Conservation (phyloP, 2,888 invertebrate genomes). For the Camptogramma bilineatum region DNA sequence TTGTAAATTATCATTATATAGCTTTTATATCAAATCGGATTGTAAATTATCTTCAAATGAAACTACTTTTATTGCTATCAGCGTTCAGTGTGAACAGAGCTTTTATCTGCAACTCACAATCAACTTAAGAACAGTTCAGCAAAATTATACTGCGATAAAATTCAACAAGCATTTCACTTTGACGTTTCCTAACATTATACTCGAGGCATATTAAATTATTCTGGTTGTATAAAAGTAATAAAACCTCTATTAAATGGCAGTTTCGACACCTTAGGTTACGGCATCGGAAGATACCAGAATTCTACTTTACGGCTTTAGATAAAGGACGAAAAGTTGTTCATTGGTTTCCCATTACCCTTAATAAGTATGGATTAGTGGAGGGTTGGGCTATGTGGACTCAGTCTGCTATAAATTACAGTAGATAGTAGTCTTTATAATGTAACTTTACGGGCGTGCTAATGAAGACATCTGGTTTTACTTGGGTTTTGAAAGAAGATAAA, state of each 20-base stretch:
- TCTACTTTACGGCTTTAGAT: constrained; percentile 76
- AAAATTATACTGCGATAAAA: constrained; percentile 48
- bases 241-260: constrained; percentile 68
- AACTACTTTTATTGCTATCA: not conserved
- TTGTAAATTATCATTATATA: not conserved
- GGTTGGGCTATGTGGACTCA: constrained; percentile 63
- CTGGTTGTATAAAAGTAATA: constrained; percentile 65
- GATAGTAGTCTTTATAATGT: constrained; percentile 74
- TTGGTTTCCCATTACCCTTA: constrained; percentile 83
- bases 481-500: constrained; percentile 8
- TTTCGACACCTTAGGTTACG: constrained; percentile 73
- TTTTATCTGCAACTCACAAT: constrained; percentile 9
- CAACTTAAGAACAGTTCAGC: constrained; percentile 10
- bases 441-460: constrained; percentile 66
- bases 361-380: constrained; percentile 82
- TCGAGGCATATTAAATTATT: constrained; percentile 50
- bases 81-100: not conserved
- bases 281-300: constrained; percentile 56
- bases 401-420: constrained; percentile 72
- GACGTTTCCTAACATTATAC: constrained; percentile 18
- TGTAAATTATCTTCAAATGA: not conserved
- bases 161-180: constrained; percentile 51
- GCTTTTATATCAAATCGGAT: not conserved
- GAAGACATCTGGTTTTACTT: constrained; percentile 45
- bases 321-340: constrained; percentile 80